These are phyloP conservation scores for Steinernema hermaphroditum DNA, from an alignment of 2,888 invertebrate species.

Conservation along the genomic window DNA sequence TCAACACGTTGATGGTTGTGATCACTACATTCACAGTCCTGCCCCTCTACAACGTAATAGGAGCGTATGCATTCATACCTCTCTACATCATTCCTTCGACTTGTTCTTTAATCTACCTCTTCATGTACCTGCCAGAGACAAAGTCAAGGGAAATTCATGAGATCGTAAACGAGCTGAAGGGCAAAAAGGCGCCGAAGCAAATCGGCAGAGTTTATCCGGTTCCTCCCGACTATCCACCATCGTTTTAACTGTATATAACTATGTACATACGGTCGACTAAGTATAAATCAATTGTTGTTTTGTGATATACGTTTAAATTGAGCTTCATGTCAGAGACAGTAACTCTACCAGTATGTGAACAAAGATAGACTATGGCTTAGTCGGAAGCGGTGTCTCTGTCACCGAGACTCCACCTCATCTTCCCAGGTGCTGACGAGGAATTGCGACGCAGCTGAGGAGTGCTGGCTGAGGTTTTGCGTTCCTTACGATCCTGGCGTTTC, in stretches of 20 bases:
- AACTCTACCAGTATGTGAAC: too few species aligned
- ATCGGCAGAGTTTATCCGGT: background rate
- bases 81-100: slow-evolving; percentile 51
- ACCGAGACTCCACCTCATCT: slow-evolving; percentile 18
- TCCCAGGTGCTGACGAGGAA: background rate
- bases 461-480: background rate
- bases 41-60: slow-evolving; percentile 45
- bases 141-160: slow-evolving; percentile 56
- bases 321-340: too few species aligned
- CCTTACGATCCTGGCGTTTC: background rate
- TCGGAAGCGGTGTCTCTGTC: background rate
- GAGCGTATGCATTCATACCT: slow-evolving; percentile 48
- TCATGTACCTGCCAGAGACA: slow-evolving; percentile 51
- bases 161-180: slow-evolving; percentile 52
- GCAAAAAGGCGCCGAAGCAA: slow-evolving; percentile 29
- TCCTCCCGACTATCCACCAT: background rate
- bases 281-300: too few species aligned
- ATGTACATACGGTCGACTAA: background rate
- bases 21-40: slow-evolving; percentile 50
- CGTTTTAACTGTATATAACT: background rate
- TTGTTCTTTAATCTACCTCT: slow-evolving; percentile 45
- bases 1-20: slow-evolving; percentile 53
- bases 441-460: background rate
- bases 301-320: too few species aligned
- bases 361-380: background rate